A percentile compares a stretch with the other conserved stretches of the same genome.
Evolutionary conservation across 2,113 vertebrate genomes (phyloP).

Genomic region (Ceyx melanurus): DNA sequence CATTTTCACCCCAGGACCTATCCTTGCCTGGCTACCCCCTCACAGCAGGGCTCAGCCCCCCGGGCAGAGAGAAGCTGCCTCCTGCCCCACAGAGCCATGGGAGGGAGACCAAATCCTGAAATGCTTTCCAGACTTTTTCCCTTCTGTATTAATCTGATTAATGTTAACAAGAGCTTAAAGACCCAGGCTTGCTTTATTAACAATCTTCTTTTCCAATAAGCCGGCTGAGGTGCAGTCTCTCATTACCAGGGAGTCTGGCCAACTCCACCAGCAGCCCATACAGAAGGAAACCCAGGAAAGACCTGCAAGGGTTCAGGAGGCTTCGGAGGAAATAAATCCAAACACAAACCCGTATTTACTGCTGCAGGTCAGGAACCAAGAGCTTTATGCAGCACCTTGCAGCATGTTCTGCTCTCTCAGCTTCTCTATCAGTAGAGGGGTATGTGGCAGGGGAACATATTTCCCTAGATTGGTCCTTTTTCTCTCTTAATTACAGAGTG

Average conservation of each 20-base stretch:
- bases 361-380: constrained; percentile 39
- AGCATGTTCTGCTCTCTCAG: neutral
- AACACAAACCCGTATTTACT: neutral
- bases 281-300: constrained; percentile 2
- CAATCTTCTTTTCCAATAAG: constrained; percentile 16
- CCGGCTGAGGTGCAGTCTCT: constrained; percentile 28
- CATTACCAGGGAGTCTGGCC: neutral
- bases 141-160: constrained; percentile 55
- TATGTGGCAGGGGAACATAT: neutral
- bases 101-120: constrained; percentile 18
- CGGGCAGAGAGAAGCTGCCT: neutral
- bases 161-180: constrained; percentile 51
- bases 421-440: neutral
- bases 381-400: neutral
- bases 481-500: neutral
- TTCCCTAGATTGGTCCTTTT: neutral
- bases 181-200: constrained; percentile 57
- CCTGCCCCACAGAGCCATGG: neutral
- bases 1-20: neutral
- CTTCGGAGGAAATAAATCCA: constrained; percentile 37
- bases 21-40: neutral
- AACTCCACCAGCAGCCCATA: constrained; percentile 11
- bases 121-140: neutral
- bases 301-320: neutral
- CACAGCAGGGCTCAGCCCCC: neutral